A percentile compares a stretch with the other conserved stretches of the same genome.
phyloP scores from a whole-genome alignment of 37 sponge, comb jelly and placozoan genomes.

The Tethya wilhelma region DNA sequence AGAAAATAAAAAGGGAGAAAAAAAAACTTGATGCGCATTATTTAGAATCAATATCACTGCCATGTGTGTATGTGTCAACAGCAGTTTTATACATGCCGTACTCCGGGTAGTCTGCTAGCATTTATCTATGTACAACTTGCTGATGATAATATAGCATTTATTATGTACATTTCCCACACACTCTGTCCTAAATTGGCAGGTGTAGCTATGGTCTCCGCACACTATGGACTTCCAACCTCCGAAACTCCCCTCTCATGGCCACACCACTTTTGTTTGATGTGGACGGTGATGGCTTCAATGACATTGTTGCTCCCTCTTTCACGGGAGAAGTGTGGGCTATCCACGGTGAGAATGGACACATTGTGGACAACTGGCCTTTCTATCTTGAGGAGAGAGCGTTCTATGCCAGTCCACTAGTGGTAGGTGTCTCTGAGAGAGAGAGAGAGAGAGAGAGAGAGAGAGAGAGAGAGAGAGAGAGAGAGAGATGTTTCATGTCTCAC shows the following conservation, averaged over 20 bases:
- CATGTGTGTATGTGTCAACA: too few species aligned
- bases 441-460: constrained; percentile 18
- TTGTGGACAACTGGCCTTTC: constrained; percentile 81
- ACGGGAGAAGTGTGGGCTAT: constrained; percentile 75
- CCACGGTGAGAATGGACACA: constrained; percentile 78
- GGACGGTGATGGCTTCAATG: constrained; percentile 73
- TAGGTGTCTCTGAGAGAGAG: constrained; percentile 20
- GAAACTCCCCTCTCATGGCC: constrained; percentile 55
- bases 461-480: constrained; percentile 58
- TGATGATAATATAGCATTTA: too few species aligned
- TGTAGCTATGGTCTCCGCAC: constrained; percentile 13
- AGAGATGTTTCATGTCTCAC: constrained; percentile 16
- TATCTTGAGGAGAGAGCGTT: constrained; percentile 68
- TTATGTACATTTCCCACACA: too few species aligned
- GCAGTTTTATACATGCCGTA: too few species aligned
- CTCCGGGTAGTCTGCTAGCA: too few species aligned
- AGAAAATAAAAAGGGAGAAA: not conserved
- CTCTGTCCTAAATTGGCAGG: too few species aligned
- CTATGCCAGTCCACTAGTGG: constrained; percentile 61
- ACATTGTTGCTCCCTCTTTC: constrained; percentile 54
- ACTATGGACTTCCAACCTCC: constrained; percentile 52
- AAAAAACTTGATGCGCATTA: not conserved
- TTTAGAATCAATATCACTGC: not conserved
- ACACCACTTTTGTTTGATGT: constrained; percentile 73
- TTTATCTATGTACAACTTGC: too few species aligned